These are phyloP conservation scores for Phacellophora camtschatica DNA, from an alignment of 30 jellyfish, hydroid and myxozoan genomes.

Conservation along the genomic window DNA sequence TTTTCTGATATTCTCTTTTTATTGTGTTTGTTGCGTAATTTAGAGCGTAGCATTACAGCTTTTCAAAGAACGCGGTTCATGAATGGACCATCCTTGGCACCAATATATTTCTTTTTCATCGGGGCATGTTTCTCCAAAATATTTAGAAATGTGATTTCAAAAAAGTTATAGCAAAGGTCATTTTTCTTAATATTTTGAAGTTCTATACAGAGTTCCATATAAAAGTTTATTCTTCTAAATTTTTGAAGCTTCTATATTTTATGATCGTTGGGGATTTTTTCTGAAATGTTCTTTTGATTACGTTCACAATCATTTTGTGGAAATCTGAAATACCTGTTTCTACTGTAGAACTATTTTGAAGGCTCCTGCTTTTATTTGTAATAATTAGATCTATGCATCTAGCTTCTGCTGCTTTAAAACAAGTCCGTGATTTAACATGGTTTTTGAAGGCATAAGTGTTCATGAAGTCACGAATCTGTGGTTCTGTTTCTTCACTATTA, in stretches of 20 bases:
- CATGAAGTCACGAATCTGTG: constrained; percentile 7
- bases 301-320: constrained; percentile 3
- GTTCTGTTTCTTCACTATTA: neutral
- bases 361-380: constrained; percentile 8
- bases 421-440: constrained; percentile 7
- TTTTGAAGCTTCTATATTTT: neutral
- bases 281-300: constrained; percentile 15
- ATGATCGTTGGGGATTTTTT: constrained; percentile 11
- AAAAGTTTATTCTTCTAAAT: neutral
- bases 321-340: constrained; percentile 62
- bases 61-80: neutral
- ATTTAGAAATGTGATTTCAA: neutral
- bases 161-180: neutral
- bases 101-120: neutral
- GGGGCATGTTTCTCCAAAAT: constrained; percentile 17
- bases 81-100: constrained; percentile 16
- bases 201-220: neutral
- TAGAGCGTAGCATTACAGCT: constrained; percentile 1
- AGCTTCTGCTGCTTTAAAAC: constrained; percentile 41
- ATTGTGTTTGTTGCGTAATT: neutral
- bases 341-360: neutral
- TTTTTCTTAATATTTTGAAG: neutral
- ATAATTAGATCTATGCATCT: constrained; percentile 34
- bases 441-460: neutral
- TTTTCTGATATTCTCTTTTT: neutral